Evolutionary conservation across 53 echinoderm and acorn worm species (phyloP).

Genomic region (Pentamera pediparva): DNA sequence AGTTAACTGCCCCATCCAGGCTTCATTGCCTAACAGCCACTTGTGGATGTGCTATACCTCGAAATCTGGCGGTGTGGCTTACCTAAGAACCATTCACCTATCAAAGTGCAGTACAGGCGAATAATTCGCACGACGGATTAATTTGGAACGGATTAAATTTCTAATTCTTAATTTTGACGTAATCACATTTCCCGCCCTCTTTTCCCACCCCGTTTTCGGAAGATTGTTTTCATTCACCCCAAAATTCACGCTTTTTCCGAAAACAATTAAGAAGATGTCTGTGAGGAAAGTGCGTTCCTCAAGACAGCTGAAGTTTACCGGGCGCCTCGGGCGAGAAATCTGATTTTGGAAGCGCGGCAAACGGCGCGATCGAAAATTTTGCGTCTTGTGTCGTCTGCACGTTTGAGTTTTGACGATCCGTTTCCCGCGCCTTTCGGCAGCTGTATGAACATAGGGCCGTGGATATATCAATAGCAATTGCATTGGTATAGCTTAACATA

Average conservation of each 20-base stretch:
- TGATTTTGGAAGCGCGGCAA: slow-evolving; percentile 33
- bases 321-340: slow-evolving; percentile 27
- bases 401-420: slow-evolving; percentile 33
- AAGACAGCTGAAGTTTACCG: slow-evolving; percentile 26
- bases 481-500: slow-evolving; percentile 27
- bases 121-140: slow-evolving; percentile 26
- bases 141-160: slow-evolving; percentile 30
- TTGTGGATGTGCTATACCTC: too few relatives aligned
- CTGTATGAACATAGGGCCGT: slow-evolving; percentile 42
- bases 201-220: slow-evolving; percentile 9
- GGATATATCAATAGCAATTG: slow-evolving; percentile 47
- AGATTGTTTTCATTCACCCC: slow-evolving; percentile 23
- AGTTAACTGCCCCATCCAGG: too few relatives aligned
- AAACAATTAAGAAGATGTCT: slow-evolving; percentile 17
- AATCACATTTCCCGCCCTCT: slow-evolving; percentile 22
- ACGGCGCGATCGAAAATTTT: slow-evolving; percentile 30
- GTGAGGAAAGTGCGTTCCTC: slow-evolving; percentile 22
- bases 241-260: slow-evolving; percentile 32
- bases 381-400: slow-evolving; percentile 25
- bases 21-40: too few relatives aligned
- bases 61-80: too few relatives aligned
- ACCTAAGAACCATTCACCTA: slow-evolving; percentile 13
- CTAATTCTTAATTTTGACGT: slow-evolving; percentile 39
- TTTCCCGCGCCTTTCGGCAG: slow-evolving; percentile 40
- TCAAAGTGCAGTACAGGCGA: slow-evolving; percentile 20